A percentile compares a stretch with the other conserved stretches of the same genome.
Evolutionary conservation across 53 echinoderm and acorn worm species (phyloP).

Genomic region (Arbacia lixula): DNA sequence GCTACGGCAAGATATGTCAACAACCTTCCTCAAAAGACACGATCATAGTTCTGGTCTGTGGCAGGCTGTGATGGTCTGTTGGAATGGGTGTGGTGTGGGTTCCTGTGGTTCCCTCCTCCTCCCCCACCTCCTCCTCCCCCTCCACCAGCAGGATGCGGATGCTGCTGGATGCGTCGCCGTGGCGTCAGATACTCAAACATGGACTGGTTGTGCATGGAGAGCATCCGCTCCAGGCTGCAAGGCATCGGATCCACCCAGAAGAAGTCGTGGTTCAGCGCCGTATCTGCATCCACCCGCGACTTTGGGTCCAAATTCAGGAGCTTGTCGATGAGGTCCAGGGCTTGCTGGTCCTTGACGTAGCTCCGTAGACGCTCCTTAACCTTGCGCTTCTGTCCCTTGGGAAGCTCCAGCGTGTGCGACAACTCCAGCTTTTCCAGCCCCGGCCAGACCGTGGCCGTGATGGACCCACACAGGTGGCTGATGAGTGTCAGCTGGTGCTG

Average conservation of each 20-base stretch:
- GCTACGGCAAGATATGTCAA: no score
- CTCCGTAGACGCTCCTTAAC: conserved; percentile 90
- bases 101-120: not conserved
- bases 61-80: conserved; percentile 11
- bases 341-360: conserved; percentile 96
- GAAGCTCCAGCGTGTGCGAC: conserved; percentile 85
- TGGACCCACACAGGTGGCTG: conserved; percentile 89
- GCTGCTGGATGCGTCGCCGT: conserved; percentile 72
- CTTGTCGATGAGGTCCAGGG: conserved; percentile 92
- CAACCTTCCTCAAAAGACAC: conserved; percentile 46
- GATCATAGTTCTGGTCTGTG: conserved; percentile 23
- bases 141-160: not conserved
- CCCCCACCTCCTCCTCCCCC: no score
- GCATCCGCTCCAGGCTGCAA: conserved; percentile 72
- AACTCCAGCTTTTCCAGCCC: conserved; percentile 89
- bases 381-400: conserved; percentile 89
- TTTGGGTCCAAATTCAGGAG: conserved; percentile 84
- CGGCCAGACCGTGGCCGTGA: conserved; percentile 82
- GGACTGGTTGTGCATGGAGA: conserved; percentile 89
- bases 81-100: conserved; percentile 13
- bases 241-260: conserved; percentile 98
- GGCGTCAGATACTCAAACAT: conserved; percentile 98
- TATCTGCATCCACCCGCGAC: conserved; percentile 72
- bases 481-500: conserved; percentile 97
- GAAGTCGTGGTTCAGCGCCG: conserved; percentile 94